These are phyloP conservation scores for Exephanes ischioxanthus DNA, from an alignment of 2,888 invertebrate species.

Conservation along the genomic window DNA sequence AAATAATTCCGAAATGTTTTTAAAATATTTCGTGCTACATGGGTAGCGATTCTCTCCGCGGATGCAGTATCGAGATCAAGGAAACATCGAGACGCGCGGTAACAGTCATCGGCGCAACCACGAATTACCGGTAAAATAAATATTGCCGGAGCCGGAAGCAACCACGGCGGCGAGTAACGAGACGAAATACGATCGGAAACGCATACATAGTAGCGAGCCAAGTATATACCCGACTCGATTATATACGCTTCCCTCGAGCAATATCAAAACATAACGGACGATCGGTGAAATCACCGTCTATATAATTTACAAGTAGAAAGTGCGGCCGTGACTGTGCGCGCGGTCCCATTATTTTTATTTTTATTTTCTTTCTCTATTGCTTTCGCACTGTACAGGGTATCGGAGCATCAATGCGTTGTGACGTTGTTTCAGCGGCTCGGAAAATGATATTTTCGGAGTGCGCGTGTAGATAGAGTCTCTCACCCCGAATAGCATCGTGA, in stretches of 20 bases:
- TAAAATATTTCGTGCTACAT: too few relatives aligned
- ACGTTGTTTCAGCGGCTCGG: neutral
- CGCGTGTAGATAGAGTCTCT: conserved; percentile 79
- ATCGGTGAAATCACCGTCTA: conserved; percentile 70
- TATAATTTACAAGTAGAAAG: conserved; percentile 72
- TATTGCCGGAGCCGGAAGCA: too few relatives aligned
- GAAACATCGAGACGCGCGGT: neutral
- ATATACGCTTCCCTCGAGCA: conserved; percentile 30
- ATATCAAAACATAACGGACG: conserved; percentile 57
- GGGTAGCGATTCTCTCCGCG: too few relatives aligned
- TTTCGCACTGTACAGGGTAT: conserved; percentile 40
- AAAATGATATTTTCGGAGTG: conserved; percentile 1
- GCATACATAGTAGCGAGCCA: neutral
- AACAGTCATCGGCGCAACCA: too few relatives aligned
- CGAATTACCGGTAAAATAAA: neutral
- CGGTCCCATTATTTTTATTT: conserved; percentile 57
- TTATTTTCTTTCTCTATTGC: conserved; percentile 45
- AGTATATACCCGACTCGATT: neutral
- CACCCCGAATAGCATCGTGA: conserved; percentile 93
- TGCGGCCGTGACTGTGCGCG: conserved; percentile 59
- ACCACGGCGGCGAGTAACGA: neutral
- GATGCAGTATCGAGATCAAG: too few relatives aligned
- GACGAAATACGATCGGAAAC: neutral
- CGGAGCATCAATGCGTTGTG: neutral
- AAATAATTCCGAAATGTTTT: too few relatives aligned